phyloP scores from a whole-genome alignment of 2,113 vertebrate genomes.

The Planiliza haematocheilus region DNA sequence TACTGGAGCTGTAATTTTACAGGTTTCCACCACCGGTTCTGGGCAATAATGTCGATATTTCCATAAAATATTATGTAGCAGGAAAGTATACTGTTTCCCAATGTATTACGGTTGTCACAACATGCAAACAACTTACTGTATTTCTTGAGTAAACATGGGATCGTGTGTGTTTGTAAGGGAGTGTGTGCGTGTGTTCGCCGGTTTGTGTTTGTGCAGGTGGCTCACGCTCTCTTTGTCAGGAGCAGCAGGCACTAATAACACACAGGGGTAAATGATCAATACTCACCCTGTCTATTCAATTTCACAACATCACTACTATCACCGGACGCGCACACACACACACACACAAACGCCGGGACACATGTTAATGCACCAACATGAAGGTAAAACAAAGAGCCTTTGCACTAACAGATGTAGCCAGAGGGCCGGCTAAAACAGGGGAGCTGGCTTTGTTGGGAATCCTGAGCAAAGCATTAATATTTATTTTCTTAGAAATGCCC shows the following conservation, averaged over 20 bases:
- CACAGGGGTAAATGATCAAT: conserved; percentile 81
- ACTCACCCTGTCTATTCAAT: conserved; percentile 80
- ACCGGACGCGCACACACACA: conserved; percentile 30
- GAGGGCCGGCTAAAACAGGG: conserved; percentile 58
- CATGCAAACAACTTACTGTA: conserved; percentile 46
- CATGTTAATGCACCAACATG: conserved; percentile 18
- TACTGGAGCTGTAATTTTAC: conserved; percentile 49
- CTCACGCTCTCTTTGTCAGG: conserved; percentile 68
- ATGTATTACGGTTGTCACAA: conserved; percentile 52
- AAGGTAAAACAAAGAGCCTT: conserved; percentile 64
- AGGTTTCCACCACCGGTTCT: conserved; percentile 24
- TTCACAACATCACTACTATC: conserved; percentile 75
- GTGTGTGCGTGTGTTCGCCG: conserved; percentile 19
- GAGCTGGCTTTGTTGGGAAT: conserved; percentile 45
- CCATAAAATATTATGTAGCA: conserved; percentile 45
- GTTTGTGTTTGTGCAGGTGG: conserved; percentile 60
- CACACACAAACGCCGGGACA: conserved; percentile 24
- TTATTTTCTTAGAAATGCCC: conserved; percentile 63
- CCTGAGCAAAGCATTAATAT: conserved; percentile 69
- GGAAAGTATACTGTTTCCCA: conserved; percentile 28
- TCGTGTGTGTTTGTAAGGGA: background rate
- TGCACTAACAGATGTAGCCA: conserved; percentile 62
- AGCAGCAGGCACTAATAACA: conserved; percentile 79
- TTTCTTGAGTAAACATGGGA: conserved; percentile 30
- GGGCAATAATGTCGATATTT: conserved; percentile 49